Evolutionary conservation across 1,140 invertebrate species (phyloP), one percentile per base, ranked within the genome.

Genomic region (Zaprionus ornatus): DNA sequence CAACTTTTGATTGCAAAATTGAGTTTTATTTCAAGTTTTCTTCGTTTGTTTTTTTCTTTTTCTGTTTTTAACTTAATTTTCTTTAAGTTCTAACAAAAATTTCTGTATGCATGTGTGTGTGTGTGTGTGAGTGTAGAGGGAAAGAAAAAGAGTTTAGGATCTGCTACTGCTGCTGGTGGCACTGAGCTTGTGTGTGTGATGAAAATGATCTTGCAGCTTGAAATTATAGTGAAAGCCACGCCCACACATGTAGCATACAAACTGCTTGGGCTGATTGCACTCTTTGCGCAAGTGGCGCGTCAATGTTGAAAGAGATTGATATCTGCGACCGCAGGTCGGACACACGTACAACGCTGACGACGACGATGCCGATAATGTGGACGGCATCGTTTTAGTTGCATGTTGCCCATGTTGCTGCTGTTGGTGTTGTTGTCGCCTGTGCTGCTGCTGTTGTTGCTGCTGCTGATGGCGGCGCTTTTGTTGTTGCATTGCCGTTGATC

Each of bases 281-380:
- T 93, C 93, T 65, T 91, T 92, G 29, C 93, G 87, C 55, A 94
- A 78, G 76, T 94, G 94, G 15, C 94, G 93, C 74, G 92, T 94
- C 56, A 94, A 71, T 25, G 93, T 94, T 56, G 93, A 94, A 19
- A 93, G 91, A 42, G 93, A 80, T 85, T 93, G 93, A 88, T 95
- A 95, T 66, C 92, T 92, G 73, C 94, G 94, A 64, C 87, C 90
- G 79, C 94, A 94, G 55, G 93, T 94, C 4, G 93, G 93, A 82
- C 95, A 95, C 91, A 90, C 90, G 92, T 77, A 83, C 25, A 77
- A 74, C 25, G 56, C 17, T n/a, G 60, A 32, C 52, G 42, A 42
- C 17, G 40, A 52, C 42, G 60, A 48, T 6, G 37, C 56, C 17
- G 70, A 32, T n/a, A 60, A 66, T 17, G 35, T 15, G 4, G 63